Conservation (phyloP, 2,797 vertebrate genomes). For the Mastacembelus armatus region DNA sequence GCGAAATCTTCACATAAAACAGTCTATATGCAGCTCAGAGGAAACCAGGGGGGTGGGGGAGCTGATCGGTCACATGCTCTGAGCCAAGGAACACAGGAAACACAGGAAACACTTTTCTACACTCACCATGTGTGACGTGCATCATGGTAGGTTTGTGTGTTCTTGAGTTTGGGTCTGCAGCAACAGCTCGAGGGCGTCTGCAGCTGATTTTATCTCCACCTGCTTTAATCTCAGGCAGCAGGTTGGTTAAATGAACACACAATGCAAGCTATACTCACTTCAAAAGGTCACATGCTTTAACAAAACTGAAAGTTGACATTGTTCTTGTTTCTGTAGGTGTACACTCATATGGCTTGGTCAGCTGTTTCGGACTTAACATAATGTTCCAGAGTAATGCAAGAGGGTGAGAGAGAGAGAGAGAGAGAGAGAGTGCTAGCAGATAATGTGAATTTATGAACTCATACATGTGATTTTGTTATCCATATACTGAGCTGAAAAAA, state of each 20-base stretch:
- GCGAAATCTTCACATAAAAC: slow-evolving; percentile 22
- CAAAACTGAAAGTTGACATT: neutral
- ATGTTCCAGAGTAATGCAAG: neutral
- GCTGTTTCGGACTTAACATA: neutral
- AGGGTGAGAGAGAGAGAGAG: neutral
- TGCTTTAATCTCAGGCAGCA: slow-evolving; percentile 15
- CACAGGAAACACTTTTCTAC: slow-evolving; percentile 56
- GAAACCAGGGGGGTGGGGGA: neutral
- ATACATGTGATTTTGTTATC: neutral
- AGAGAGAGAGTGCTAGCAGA: neutral
- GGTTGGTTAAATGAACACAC: neutral
- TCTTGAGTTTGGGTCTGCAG: slow-evolving; percentile 5
- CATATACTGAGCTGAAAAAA: neutral
- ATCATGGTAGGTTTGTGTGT: slow-evolving; percentile 25
- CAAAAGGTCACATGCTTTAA: neutral
- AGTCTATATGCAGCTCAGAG: neutral
- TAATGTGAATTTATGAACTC: too few relatives aligned
- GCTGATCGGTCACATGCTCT: slow-evolving; percentile 45
- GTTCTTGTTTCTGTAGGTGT: neutral
- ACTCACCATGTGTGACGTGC: slow-evolving; percentile 16
- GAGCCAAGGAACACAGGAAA: slow-evolving; percentile 38
- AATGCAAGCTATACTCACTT: neutral
- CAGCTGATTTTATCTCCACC: slow-evolving; percentile 33
- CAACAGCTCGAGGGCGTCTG: neutral
- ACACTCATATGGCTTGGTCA: neutral